Base-by-base conservation (phyloP, 2,888 invertebrate species). In the Drosophila testacea region DNA sequence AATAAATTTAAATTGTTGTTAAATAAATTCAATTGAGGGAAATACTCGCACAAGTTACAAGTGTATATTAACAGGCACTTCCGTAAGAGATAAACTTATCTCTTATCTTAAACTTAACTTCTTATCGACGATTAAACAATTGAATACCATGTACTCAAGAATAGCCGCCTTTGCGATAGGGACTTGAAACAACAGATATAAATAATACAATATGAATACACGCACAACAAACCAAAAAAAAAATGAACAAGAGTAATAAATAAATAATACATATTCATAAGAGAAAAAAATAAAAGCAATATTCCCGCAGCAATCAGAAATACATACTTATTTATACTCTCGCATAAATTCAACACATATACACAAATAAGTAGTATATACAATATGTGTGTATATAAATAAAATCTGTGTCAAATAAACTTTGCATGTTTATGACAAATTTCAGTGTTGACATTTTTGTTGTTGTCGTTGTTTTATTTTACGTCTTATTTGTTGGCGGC, bases 391-490 rank as follows among this genome's bases (percentile, higher is more conserved):
- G 13, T 61, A 52, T 47, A 36, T 64, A 56, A 42, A 54, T 63
- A 79, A 54, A 83, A 89, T 82, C 83, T 85, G 87, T 89, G 87
- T 75, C 88, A 88, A 88, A 73, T 77, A 82, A 84, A 77, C 71
- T 85, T 88, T 88, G 88, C 84, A 85, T 89, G 90, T 77, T 89
- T 79, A 71, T 79, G 64, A 66, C 64, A 38, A 70, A 75, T 82
- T 89, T 79, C 54, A 34, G 77, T 80, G 69, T 76, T 79, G 69
- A 70, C 80, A 61, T 60, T 60, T 47, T 54, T 36, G 44, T 71
- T 28, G 42, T 47, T 75, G 48, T 59, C 68, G 48, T 59, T 75
- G 41, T 63, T 73, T 44, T 56, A 48, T 66, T 72, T 68, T 34
- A 54, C 71, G 66, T 63, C 66, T 60, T 82, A 84, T 67, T 70